Base-by-base conservation (phyloP, 2,888 invertebrate genomes). In the Trissolcus brochymenae region DNA sequence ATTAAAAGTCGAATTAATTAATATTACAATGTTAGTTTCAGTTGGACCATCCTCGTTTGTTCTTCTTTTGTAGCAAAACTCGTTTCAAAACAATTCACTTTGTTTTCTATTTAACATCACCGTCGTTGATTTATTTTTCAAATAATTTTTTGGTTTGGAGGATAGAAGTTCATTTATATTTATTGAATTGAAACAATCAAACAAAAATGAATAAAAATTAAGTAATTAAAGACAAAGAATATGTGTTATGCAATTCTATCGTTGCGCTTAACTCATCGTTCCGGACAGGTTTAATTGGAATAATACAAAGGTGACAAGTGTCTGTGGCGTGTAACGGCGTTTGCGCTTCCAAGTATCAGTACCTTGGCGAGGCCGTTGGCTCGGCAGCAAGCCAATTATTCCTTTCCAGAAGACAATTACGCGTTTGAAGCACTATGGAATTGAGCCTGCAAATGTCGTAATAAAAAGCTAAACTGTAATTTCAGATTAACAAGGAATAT, bases 401-500 rank as follows among this genome's bases (percentile, higher is more conserved):
- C 83, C 83, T 84, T 84, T 85, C 82, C 82, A 82, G 84, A 84
- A 83, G 84, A 84, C 84, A 86, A 86, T 86, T 85, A 83, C 81
- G 82, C 77, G 81, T 82, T 81, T 83, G 73, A 81, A 80, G 77
- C 76, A 70, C 79, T 79, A 67, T 51, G 62, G 72, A 77, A 76
- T 74, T 60, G 62, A 72, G 77, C 60, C 77, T 62, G 72, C 66
- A 57, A 67, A 50, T 76, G 70, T 59, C 40, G 59, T 61, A 68
- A 73, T 76, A 76, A 76, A 79, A 79, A 76, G 76, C 56, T 49
- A 62, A 64, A 35, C 50, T 74, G 68, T 70, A 68, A 73, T 75
- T 79, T 79, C 46, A 72, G 72, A 74, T 75, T 79, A 77, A 79
- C 72, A 51, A 72, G 57, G 55, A 60, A 62, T 53, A 57, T 65